These are phyloP conservation scores for Arctia plantaginis DNA, from an alignment of 2,888 invertebrate species.

Conservation along the genomic window DNA sequence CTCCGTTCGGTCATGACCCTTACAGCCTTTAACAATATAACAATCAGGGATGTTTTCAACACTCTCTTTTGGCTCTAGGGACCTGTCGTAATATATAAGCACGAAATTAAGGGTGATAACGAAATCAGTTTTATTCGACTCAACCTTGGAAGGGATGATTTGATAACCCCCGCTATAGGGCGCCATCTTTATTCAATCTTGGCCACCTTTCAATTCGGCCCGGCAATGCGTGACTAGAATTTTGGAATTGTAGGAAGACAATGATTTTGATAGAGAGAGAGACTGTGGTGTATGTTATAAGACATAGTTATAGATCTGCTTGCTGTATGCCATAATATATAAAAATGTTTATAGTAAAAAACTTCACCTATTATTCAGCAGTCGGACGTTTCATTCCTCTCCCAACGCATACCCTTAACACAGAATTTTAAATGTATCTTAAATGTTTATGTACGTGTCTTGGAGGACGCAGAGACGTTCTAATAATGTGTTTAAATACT, in stretches of 20 bases:
- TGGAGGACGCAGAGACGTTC: too few species aligned
- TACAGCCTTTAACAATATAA: background rate
- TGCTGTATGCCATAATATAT: too few species aligned
- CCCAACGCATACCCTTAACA: background rate
- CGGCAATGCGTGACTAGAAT: constrained; percentile 66
- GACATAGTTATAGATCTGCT: too few species aligned
- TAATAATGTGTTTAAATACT: too few species aligned
- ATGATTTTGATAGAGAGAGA: constrained; percentile 11
- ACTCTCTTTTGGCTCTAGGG: constrained; percentile 15
- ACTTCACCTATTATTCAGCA: too few species aligned
- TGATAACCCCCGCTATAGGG: constrained; percentile 48
- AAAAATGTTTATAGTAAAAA: too few species aligned
- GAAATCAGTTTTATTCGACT: constrained; percentile 60
- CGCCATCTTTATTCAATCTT: constrained; percentile 78
- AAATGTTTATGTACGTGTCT: background rate
- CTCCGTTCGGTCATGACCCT: background rate
- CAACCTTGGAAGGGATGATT: constrained; percentile 48
- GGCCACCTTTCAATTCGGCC: constrained; percentile 73
- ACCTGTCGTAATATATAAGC: constrained; percentile 35
- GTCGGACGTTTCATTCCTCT: too few species aligned
- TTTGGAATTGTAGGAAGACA: constrained; percentile 35
- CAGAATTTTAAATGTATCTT: background rate
- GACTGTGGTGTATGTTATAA: too few species aligned
- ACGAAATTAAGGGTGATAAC: constrained; percentile 52
- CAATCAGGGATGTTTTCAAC: background rate